phyloP scores from a whole-genome alignment of 2,888 invertebrate genomes.

The Conus canariensis region DNA sequence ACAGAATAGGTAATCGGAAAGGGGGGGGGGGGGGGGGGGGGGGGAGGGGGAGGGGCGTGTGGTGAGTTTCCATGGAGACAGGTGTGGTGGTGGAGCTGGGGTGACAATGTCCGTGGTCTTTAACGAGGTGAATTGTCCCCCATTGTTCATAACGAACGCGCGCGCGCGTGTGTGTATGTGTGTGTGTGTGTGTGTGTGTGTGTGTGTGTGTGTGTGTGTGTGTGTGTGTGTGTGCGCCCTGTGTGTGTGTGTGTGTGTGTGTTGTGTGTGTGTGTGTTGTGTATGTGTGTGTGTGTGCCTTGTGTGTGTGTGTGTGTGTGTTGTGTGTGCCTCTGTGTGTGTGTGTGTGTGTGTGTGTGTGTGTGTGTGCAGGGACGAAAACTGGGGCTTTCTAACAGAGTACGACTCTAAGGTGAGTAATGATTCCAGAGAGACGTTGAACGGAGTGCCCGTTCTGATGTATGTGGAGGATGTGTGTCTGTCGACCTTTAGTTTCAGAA shows the following conservation, averaged over 20 bases:
- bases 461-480: background rate
- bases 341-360: too few species aligned
- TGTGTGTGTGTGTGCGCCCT: background rate
- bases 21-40: too few species aligned
- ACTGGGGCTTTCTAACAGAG: slow-evolving; percentile 74
- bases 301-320: background rate
- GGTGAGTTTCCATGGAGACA: background rate
- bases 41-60: background rate
- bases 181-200: background rate
- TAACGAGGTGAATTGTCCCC: too few species aligned
- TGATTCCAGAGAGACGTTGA: background rate
- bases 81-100: too few species aligned
- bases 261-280: background rate
- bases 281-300: background rate
- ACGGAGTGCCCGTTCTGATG: background rate
- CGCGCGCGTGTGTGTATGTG: background rate
- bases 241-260: background rate
- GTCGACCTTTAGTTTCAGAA: too few species aligned
- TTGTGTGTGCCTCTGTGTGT: background rate
- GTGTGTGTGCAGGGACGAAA: slow-evolving; percentile 63
- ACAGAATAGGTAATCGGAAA: too few species aligned
- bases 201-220: background rate
- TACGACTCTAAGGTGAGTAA: slow-evolving; percentile 71
- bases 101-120: too few species aligned
- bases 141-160: too few species aligned